These are phyloP conservation scores for Ciconia boyciana DNA, from an alignment of 2,113 vertebrate genomes.

Conservation along the genomic window DNA sequence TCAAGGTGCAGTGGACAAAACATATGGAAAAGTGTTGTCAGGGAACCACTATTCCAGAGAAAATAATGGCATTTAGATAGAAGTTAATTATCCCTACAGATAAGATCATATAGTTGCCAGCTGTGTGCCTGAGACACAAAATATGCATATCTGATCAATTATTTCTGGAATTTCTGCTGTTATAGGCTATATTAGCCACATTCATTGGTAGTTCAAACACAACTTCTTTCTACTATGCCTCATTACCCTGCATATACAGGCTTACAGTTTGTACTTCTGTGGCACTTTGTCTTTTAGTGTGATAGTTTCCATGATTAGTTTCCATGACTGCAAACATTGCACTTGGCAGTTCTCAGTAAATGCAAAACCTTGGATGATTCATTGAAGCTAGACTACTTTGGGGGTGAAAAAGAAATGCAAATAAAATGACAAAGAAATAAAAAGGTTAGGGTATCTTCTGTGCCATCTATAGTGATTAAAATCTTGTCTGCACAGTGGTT, in stretches of 20 bases:
- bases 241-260: background rate
- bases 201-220: background rate
- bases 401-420: background rate
- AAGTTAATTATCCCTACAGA: background rate
- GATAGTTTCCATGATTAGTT: background rate
- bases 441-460: background rate
- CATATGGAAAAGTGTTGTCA: background rate
- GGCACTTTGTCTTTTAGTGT: background rate
- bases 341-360: background rate
- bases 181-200: background rate
- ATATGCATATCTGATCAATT: background rate
- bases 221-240: background rate
- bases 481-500: background rate
- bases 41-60: background rate
- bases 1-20: background rate
- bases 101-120: background rate
- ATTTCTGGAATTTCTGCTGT: background rate
- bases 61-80: background rate
- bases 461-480: rapidly evolving
- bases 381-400: background rate
- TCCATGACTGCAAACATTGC: background rate
- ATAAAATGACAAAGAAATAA: background rate
- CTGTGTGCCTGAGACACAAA: background rate
- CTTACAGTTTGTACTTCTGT: background rate
- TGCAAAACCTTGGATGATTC: background rate